Conservation (phyloP, 1,140 invertebrate genomes). For the Onthophagus taurus region DNA sequence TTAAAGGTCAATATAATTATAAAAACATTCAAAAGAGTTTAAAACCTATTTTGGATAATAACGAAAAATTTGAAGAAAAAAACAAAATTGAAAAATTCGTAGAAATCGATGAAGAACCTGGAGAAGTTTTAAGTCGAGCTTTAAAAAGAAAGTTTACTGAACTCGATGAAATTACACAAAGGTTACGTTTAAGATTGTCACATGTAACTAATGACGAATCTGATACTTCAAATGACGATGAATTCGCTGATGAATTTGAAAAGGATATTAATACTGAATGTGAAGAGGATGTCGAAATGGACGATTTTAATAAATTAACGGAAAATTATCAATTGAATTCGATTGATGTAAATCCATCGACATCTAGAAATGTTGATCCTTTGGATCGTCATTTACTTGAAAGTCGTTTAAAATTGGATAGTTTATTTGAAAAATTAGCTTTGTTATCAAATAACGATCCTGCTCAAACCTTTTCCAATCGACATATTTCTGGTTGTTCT, state of each 20-base stretch:
- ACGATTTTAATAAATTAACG: slow-evolving; percentile 22
- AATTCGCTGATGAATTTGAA: slow-evolving; percentile 46
- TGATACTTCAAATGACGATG: slow-evolving; percentile 39
- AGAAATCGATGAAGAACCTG: slow-evolving; percentile 17
- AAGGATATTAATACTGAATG: slow-evolving; percentile 39
- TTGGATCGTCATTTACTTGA: slow-evolving; percentile 21
- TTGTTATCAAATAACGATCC: slow-evolving; percentile 21
- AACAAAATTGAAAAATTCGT: slow-evolving; percentile 12
- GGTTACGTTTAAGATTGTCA: slow-evolving; percentile 44
- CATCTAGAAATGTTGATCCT: slow-evolving; percentile 1
- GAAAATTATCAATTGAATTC: background rate
- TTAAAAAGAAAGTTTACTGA: slow-evolving; percentile 51
- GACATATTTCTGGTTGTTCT: slow-evolving; percentile 32
- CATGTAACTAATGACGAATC: slow-evolving; percentile 47
- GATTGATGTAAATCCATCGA: background rate
- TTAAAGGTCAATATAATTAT: no score
- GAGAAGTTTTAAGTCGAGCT: slow-evolving; percentile 36
- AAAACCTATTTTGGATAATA: no score
- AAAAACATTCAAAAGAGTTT: slow-evolving; percentile 17
- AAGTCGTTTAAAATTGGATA: slow-evolving; percentile 30
- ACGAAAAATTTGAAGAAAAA: background rate
- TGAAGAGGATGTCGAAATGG: slow-evolving; percentile 32
- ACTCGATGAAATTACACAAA: slow-evolving; percentile 51
- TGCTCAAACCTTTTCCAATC: slow-evolving; percentile 14
- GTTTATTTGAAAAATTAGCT: slow-evolving; percentile 29